These are phyloP conservation scores for Idaea biselata DNA, from an alignment of 2,888 invertebrate genomes.

Conservation along the genomic window DNA sequence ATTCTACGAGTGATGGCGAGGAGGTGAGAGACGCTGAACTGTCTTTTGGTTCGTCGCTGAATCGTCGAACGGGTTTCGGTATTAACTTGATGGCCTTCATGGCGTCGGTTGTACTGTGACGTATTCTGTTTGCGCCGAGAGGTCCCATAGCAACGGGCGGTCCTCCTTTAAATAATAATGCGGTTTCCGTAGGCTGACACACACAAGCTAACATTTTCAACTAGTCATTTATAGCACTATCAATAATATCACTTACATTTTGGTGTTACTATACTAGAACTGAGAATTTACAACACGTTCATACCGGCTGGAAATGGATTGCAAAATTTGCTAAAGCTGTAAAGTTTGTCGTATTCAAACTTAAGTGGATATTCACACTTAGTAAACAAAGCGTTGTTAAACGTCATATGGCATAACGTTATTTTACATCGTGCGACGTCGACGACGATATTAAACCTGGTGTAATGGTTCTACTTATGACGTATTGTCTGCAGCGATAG, in stretches of 20 bases:
- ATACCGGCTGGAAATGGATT: constrained; percentile 44
- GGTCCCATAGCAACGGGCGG: constrained; percentile 78
- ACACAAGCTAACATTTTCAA: constrained; percentile 84
- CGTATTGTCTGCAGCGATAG: constrained; percentile 34
- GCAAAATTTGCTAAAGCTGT: constrained; percentile 16
- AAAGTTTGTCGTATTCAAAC: constrained; percentile 16
- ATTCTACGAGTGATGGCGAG: constrained; percentile 56
- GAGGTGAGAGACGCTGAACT: constrained; percentile 57
- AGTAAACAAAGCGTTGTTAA: constrained; percentile 31
- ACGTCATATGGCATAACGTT: constrained; percentile 31
- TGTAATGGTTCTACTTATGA: constrained; percentile 39
- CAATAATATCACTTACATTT: constrained; percentile 62
- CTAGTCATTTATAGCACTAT: constrained; percentile 48
- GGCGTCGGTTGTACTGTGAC: constrained; percentile 55
- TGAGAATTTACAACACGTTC: constrained; percentile 10
- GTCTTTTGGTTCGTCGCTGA: constrained; percentile 57
- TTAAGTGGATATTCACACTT: constrained; percentile 21
- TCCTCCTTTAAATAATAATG: constrained; percentile 75
- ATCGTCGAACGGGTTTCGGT: constrained; percentile 50
- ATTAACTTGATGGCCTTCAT: constrained; percentile 63
- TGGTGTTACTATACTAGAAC: constrained; percentile 37
- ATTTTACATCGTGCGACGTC: constrained; percentile 18
- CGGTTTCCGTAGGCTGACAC: constrained; percentile 83
- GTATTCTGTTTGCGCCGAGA: constrained; percentile 69
- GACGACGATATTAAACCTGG: constrained; percentile 44